These are phyloP conservation scores for Pachypsylla venusta DNA, from an alignment of 1,140 invertebrate genomes.

Conservation along the genomic window DNA sequence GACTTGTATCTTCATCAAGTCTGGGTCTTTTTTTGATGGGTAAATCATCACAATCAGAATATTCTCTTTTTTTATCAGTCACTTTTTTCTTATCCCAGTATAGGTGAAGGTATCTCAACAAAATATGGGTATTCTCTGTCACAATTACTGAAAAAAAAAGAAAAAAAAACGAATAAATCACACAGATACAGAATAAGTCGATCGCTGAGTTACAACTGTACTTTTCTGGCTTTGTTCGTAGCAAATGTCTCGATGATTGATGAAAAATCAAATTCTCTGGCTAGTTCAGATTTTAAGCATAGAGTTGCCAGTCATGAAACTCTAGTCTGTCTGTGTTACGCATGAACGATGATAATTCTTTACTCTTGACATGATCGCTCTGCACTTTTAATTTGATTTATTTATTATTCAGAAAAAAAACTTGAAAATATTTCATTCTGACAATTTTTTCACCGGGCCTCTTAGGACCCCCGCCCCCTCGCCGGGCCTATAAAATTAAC, in stretches of 20 bases:
- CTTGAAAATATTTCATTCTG: too few relatives aligned
- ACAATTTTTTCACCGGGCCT: too few relatives aligned
- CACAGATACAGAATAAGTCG: not conserved
- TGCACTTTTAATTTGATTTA: too few relatives aligned
- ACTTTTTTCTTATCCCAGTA: slow-evolving; percentile 58
- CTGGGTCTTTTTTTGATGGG: not conserved
- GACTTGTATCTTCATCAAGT: not conserved
- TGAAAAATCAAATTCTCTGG: not conserved
- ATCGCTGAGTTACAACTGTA: not conserved
- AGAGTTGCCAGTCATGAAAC: not conserved
- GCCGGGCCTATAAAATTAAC: too few relatives aligned
- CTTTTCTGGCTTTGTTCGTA: not conserved
- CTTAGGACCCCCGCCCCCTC: too few relatives aligned
- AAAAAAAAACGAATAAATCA: not conserved
- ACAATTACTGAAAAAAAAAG: slow-evolving; percentile 59
- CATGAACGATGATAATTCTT: too few relatives aligned
- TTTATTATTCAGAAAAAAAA: too few relatives aligned
- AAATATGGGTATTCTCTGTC: slow-evolving; percentile 85
- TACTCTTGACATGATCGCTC: too few relatives aligned
- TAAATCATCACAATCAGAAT: not conserved
- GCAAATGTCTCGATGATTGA: not conserved
- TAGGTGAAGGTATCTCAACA: slow-evolving; percentile 81
- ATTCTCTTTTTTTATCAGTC: not conserved
- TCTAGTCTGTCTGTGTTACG: too few relatives aligned
- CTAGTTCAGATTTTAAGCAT: not conserved